Evolutionary conservation across 1,140 invertebrate genomes (phyloP), one percentile per base, ranked within the genome.

Genomic region (Aphaenogaster floridana): DNA sequence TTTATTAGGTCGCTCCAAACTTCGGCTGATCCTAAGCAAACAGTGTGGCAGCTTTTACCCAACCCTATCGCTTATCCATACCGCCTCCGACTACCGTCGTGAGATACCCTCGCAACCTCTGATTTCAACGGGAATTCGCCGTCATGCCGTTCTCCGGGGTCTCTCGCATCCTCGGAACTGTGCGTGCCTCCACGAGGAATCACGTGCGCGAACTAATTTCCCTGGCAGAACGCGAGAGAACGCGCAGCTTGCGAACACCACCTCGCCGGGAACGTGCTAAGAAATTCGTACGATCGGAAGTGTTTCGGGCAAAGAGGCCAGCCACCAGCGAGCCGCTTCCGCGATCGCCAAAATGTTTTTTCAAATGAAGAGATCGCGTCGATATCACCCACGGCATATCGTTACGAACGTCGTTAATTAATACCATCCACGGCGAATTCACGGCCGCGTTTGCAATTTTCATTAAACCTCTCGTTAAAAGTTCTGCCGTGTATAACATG

Each of bases 181-280:
- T 93, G 93, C 93, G 92, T 93, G 89, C 90, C 90, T 90, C 86
- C 78, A 39, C 87, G 88, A 86, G 86, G 90, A 93, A 93, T 94
- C 92, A 93, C 93, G 92, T 89, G 91, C 91, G 79, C 88, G 63
- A 90, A 92, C 92, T 93, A 93, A 93, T 94, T 93, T 92, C 89
- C 92, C 83, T 72, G 88, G 54, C 85, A 86, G 90, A 89, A 86
- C 39, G 90, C 89, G 83, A 86, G 86, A 66, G 87, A 88, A 89
- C 50, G 80, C 77, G 69, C 89, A 69, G 52, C 84, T 61, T 66
- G 87, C 66, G 54, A 52, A 15, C 78, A 69, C 68, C 63, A 48
- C 63, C 63, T 61, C 57, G 61, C 34, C 69, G 45, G 52, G 50
- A 86, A 91, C 90, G 90, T 91, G 90, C 90, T 81, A 68, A 87